Percentiles rank a stretch among this genome's conserved stretches.
Evolutionary conservation across 2,113 vertebrate species (phyloP).

Genomic region (Hyla sarda): DNA sequence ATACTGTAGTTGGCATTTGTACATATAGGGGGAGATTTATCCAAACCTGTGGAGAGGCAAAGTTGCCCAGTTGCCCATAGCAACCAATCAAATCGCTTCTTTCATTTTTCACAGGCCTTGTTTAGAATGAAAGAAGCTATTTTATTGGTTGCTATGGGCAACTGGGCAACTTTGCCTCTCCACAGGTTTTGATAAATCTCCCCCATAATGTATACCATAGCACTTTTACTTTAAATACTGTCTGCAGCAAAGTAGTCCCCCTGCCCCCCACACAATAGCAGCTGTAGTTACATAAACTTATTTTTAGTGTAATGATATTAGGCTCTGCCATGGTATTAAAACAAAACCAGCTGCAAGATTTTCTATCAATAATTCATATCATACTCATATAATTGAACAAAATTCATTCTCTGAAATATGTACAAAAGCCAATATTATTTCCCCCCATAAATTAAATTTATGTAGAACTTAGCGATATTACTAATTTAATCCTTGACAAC

Average conservation of each 20-base stretch:
- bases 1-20: no score
- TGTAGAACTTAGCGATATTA: neutral
- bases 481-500: slow-evolving; percentile 32
- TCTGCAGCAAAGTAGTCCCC: neutral
- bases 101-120: no score
- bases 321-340: neutral
- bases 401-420: slow-evolving; percentile 17
- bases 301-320: neutral
- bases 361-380: slow-evolving; percentile 24
- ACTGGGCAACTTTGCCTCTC: no score
- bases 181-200: no score
- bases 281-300: no score
- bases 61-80: no score
- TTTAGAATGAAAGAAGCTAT: no score
- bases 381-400: slow-evolving; percentile 21
- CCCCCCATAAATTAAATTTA: neutral
- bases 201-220: neutral
- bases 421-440: neutral
- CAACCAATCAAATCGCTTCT: no score
- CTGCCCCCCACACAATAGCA: neutral
- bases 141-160: neutral
- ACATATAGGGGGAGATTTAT: no score
- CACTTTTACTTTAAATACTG: neutral
- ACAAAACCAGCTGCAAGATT: neutral
- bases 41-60: no score